Percentiles rank a stretch among this genome's conserved stretches.
phyloP scores from a whole-genome alignment of 2,113 vertebrate genomes.

The Taxidea taxus region DNA sequence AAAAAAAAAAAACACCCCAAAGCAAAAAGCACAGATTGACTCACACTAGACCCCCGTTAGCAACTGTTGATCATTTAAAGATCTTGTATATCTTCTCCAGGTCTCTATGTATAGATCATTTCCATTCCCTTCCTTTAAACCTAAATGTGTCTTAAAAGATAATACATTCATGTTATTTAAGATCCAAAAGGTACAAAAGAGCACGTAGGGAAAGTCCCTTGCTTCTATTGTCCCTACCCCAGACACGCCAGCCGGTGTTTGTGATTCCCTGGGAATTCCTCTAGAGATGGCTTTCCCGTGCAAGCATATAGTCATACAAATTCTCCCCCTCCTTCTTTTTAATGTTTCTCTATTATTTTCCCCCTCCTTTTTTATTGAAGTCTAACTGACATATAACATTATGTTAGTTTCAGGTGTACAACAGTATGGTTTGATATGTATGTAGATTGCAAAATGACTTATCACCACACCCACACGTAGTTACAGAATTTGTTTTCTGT shows the following conservation, averaged over 20 bases:
- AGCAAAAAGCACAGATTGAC: background rate
- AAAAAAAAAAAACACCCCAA: background rate
- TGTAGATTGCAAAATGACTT: background rate
- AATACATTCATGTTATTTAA: background rate
- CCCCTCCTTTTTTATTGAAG: background rate
- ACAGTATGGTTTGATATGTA: background rate
- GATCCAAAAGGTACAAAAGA: background rate
- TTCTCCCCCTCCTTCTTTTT: background rate
- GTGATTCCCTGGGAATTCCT: background rate
- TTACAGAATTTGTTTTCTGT: background rate
- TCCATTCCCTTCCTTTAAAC: background rate
- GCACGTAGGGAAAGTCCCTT: background rate
- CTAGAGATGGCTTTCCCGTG: background rate
- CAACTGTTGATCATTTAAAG: background rate
- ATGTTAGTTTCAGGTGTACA: background rate
- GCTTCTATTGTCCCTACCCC: background rate
- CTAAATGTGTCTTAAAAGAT: background rate
- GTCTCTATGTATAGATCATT: background rate
- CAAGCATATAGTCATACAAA: accelerated
- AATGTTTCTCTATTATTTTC: background rate
- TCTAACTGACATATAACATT: background rate
- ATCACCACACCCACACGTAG: background rate
- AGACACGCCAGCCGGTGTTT: accelerated
- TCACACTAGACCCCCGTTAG: background rate
- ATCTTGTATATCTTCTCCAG: background rate